These are phyloP conservation scores for Hucho hucho DNA, from an alignment of 2,113 vertebrate species.

Conservation along the genomic window DNA sequence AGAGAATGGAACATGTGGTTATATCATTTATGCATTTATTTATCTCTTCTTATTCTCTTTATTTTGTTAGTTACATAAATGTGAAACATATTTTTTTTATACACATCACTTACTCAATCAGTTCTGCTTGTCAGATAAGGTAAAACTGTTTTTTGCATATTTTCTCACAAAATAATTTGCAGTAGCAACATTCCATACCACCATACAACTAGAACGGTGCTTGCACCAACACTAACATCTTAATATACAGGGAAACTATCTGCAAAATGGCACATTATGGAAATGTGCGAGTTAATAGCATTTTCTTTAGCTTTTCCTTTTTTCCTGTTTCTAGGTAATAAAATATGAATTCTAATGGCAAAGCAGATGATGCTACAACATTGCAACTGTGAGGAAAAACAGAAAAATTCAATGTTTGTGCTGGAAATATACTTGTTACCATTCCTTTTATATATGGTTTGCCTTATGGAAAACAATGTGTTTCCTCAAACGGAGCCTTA, in stretches of 20 bases:
- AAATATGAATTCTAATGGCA: constrained; percentile 41
- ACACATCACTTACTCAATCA: constrained; percentile 58
- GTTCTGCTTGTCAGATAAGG: constrained; percentile 39
- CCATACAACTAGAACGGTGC: constrained; percentile 1
- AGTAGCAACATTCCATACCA: constrained; percentile 57
- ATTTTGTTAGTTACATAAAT: constrained; percentile 65
- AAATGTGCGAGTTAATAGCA: constrained; percentile 40
- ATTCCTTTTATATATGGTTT: constrained; percentile 94
- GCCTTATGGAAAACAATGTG: constrained; percentile 89
- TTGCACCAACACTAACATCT: constrained; percentile 21
- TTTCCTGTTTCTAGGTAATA: constrained; percentile 59
- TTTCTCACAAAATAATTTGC: constrained; percentile 16
- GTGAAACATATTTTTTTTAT: constrained; percentile 58
- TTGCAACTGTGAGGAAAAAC: constrained; percentile 76
- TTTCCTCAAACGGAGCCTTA: constrained; percentile 89
- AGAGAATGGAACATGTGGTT: constrained; percentile 62
- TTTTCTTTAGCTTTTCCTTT: constrained; percentile 60
- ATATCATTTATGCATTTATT: constrained; percentile 81
- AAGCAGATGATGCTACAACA: constrained; percentile 75
- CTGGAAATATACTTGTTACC: constrained; percentile 89
- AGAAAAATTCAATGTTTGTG: constrained; percentile 79
- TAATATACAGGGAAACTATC: constrained; percentile 35
- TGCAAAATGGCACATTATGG: constrained; percentile 42
- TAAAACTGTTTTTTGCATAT: constrained; percentile 7
- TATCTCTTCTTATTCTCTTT: constrained; percentile 71